Evolutionary conservation across 2,113 vertebrate genomes (phyloP).

Genomic region (Channa argus): DNA sequence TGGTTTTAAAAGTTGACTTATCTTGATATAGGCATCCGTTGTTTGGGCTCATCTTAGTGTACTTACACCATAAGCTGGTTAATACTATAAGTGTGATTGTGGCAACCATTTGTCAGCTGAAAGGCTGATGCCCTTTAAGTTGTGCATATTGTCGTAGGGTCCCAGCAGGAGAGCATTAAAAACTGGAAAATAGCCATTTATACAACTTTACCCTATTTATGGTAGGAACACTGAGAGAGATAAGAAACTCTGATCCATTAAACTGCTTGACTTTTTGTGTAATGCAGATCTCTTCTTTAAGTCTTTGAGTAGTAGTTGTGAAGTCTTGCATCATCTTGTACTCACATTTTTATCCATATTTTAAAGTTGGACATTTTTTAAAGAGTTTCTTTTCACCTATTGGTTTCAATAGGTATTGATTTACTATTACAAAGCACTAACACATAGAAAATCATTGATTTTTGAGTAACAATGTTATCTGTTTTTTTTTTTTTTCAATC

Average conservation of each 20-base stretch:
- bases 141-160: conserved; percentile 39
- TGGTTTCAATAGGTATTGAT: neutral
- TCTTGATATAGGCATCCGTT: conserved; percentile 82
- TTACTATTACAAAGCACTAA: neutral
- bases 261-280: conserved; percentile 60
- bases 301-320: conserved; percentile 15
- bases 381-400: neutral
- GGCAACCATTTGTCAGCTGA: conserved; percentile 66
- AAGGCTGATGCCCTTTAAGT: conserved; percentile 51
- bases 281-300: conserved; percentile 2
- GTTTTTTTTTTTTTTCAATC: conserved; percentile 25
- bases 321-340: neutral
- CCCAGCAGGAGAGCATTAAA: conserved; percentile 66
- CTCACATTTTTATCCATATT: neutral
- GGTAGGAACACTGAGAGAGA: conserved; percentile 44
- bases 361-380: neutral
- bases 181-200: conserved; percentile 65
- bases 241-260: conserved; percentile 68
- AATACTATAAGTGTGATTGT: conserved; percentile 79
- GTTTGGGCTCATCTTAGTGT: conserved; percentile 80
- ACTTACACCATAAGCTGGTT: conserved; percentile 76
- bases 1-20: conserved; percentile 86
- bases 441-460: conserved; percentile 34
- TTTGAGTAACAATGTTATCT: conserved; percentile 8
- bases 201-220: conserved; percentile 41